Evolutionary conservation across 2,797 vertebrate species (phyloP), one percentile per base, ranked within the genome.

Genomic region (Philypnodon macrostomus): DNA sequence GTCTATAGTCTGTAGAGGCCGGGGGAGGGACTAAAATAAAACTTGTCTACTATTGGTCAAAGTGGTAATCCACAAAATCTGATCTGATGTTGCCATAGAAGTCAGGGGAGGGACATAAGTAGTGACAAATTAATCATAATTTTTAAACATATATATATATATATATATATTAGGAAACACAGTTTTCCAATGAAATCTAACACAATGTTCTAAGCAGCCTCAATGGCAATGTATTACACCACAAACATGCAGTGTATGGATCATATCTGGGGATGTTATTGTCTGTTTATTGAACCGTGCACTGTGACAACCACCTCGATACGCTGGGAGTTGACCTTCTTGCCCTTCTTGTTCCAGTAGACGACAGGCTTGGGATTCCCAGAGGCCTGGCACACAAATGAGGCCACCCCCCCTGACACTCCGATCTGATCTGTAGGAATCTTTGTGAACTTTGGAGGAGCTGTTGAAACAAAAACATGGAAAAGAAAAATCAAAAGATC

Each of bases 261-360:
- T 31, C 18, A 30, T 18, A 30, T 8, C 4, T 16, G n/a, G n/a
- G n/a, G n/a, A 17, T 9, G 7, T 44, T 27, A 18, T 44, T 44
- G 41, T n/a, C 18, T 5, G 16, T 7, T 5, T 16, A 30, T 44
- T 47, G 31, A 47, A 47, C 37, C 47, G 77, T 66, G 81, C 79
- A 85, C 77, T 81, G 84, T 86, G 80, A 80, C 85, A 87, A 86
- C 87, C 79, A 99, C 96, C 96, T 99, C 96, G 41, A 99, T 97
- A 68, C 96, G 92, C 87, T 99, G 96, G 0, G 96, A 99, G 82
- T 96, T 98, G 77, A 98, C 95, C 75, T 97, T 97, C 85, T 98
- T 98, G 79, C 96, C 96, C 78, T 96, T 97, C 86, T 99, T 99
- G 88, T 97, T 98, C 96, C 96, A 99, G 73, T 92, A 94, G 67